Evolutionary conservation across 2,888 invertebrate genomes (phyloP), one percentile per base, ranked within the genome.

Genomic region (Zhuqinia jingwanae): DNA sequence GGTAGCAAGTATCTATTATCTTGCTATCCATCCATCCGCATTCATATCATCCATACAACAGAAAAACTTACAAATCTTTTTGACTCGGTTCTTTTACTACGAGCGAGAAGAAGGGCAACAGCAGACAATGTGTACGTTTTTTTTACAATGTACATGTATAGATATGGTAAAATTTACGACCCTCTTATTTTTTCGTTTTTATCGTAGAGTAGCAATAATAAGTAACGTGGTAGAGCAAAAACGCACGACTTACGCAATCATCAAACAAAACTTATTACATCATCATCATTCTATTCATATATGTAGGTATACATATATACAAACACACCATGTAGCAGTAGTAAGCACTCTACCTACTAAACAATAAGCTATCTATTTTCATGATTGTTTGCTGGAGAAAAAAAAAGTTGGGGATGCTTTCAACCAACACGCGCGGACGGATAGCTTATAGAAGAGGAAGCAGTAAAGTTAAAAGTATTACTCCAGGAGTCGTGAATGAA

Each of bases 171-270:
- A 50, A 79, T 79, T 79, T 79, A 79, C 79, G 79, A 79, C 79
- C 79, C 79, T 79, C 79, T 68, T 68, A 68, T 78, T n/a, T 17
- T 70, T 70, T 68, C 77, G 22, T 60, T 60, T 60, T 78, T 75
- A 50, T 36, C 68, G 30, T 53, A 53, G 45, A 13, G 45, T 22
- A 45, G 42, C 22, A 68, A 20, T 68, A 65, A 42, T 45, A 68
- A 45, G 47, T 53, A 63, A 27, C 63, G 30, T 30, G 25, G 17
- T 11, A 8, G 15, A 75, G 47, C n/a, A 47, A 22, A n/a, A 47
- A 78, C 79, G 56, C 78, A 79, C 56, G 27, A 53, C 13, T 68
- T 79, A 68, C 68, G 68, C 60, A 78, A 78, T 78, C 58, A 63
- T 53, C 60, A 63, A 78, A 45, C 30, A 42, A 77, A 77, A 58